These are phyloP conservation scores for Cebidichthys violaceus DNA, from an alignment of 2,113 vertebrate genomes.

Conservation along the genomic window DNA sequence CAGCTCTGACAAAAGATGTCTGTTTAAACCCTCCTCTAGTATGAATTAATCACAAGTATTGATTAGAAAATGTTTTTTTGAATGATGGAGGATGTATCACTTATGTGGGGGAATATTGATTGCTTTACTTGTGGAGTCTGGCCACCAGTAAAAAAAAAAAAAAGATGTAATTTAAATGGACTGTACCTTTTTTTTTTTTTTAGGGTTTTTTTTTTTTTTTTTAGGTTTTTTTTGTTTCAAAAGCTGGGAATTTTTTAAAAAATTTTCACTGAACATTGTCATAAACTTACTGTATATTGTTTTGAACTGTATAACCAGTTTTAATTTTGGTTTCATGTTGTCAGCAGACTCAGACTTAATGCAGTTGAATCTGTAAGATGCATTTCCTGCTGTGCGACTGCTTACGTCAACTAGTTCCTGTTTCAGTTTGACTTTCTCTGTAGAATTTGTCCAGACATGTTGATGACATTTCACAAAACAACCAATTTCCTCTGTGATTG, in stretches of 20 bases:
- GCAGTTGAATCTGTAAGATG: constrained; percentile 6
- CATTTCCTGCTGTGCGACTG: constrained; percentile 64
- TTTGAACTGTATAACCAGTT: neutral
- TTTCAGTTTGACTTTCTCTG: constrained; percentile 56
- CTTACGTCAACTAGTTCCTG: constrained; percentile 61
- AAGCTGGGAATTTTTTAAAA: neutral
- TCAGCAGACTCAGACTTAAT: constrained; percentile 42
- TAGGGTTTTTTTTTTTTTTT: too few relatives aligned
- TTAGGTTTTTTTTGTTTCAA: too few relatives aligned
- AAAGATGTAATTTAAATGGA: neutral
- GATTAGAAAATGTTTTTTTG: neutral
- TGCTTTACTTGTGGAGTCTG: neutral
- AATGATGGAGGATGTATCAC: neutral
- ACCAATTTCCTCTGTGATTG: constrained; percentile 29
- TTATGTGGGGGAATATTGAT: neutral
- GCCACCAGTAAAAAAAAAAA: neutral
- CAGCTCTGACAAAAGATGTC: neutral
- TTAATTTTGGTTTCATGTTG: constrained; percentile 22
- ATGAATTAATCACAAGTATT: constrained; percentile 11
- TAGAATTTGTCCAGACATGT: constrained; percentile 64
- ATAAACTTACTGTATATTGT: neutral
- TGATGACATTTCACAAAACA: constrained; percentile 21
- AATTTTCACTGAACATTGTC: neutral
- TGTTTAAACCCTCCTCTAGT: neutral
- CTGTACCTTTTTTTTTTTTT: too few relatives aligned